Conservation (phyloP, 30 jellyfish, hydroid and myxozoan genomes). For the Aurelia aurita region DNA sequence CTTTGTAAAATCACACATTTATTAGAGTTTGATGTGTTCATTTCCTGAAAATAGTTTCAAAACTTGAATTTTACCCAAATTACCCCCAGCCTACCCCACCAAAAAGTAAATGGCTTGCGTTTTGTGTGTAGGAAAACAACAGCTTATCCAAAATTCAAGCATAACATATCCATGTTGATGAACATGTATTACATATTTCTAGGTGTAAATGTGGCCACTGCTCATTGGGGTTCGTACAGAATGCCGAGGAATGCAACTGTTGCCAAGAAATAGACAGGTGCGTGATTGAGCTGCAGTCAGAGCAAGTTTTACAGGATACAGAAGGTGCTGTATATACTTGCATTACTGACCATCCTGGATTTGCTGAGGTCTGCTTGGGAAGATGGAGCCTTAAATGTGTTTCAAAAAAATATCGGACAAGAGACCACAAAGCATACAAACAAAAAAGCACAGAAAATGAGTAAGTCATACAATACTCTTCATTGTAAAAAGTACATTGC, state of each 20-base stretch:
- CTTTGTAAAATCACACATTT: no score
- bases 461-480: no score
- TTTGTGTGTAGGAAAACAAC: no score
- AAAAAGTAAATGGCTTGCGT: no score
- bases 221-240: constrained; percentile 1
- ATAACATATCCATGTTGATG: background rate
- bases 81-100: no score
- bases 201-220: constrained; percentile 26
- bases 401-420: constrained; percentile 4
- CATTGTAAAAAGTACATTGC: no score
- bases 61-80: no score
- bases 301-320: constrained; percentile 2
- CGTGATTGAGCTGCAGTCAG: constrained; percentile 19
- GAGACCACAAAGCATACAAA: background rate
- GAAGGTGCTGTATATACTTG: background rate
- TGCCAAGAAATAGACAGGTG: constrained; percentile 14
- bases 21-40: no score
- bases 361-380: constrained; percentile 16
- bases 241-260: constrained; percentile 17
- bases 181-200: background rate
- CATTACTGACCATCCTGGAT: constrained; percentile 26
- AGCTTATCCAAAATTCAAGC: background rate
- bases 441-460: no score
- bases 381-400: background rate
- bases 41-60: no score